Percentiles rank a stretch among this genome's conserved stretches.
Evolutionary conservation across 2,113 vertebrate genomes (phyloP).

Genomic region (Laticauda laticaudata): DNA sequence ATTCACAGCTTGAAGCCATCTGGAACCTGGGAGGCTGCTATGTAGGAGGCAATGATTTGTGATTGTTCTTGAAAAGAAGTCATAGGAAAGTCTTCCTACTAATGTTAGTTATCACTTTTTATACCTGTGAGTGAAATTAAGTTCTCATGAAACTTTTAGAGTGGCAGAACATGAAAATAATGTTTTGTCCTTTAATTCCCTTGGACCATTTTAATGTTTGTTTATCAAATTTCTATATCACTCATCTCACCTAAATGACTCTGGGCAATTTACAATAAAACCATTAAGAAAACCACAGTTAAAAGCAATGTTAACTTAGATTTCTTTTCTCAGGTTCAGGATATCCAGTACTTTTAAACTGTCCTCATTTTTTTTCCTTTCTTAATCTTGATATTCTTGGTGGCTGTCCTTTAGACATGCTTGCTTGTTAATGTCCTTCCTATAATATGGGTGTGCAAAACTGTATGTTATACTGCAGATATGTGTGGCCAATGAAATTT

Average conservation of each 20-base stretch:
- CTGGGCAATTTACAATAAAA: background rate
- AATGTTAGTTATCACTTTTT: conserved; percentile 27
- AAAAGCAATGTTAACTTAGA: background rate
- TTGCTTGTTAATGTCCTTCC: background rate
- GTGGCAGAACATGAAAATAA: background rate
- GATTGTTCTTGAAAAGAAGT: conserved; percentile 21
- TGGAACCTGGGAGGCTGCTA: conserved; percentile 15
- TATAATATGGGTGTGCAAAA: background rate
- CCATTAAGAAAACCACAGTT: background rate
- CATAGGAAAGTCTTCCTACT: conserved; percentile 21
- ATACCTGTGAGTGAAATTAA: conserved; percentile 21
- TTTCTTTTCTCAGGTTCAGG: background rate
- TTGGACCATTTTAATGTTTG: background rate
- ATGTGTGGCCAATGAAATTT: background rate
- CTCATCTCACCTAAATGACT: background rate
- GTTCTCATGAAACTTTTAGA: conserved; percentile 21
- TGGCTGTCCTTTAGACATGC: background rate
- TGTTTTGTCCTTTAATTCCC: background rate
- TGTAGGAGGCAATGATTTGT: conserved; percentile 33
- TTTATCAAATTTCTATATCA: background rate
- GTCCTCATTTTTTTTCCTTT: background rate
- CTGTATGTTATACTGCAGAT: background rate
- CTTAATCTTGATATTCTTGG: background rate
- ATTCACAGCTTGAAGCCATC: conserved; percentile 25
- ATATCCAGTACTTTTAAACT: background rate